Conservation (phyloP, 2,797 vertebrate genomes). For the Sebastes itinus region DNA sequence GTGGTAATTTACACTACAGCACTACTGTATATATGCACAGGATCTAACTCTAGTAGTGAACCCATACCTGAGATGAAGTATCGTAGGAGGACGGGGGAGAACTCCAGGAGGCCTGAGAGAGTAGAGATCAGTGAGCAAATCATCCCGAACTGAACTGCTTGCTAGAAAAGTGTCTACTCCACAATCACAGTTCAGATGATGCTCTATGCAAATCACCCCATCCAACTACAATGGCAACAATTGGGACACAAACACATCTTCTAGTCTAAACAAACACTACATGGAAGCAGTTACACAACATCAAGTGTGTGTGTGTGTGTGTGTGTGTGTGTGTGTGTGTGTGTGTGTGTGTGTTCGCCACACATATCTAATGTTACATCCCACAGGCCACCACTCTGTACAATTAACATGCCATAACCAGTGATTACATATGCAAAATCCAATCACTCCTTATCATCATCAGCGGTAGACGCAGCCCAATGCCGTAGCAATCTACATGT, state of each 20-base stretch:
- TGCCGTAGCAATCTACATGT: conserved; percentile 53
- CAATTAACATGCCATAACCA: conserved; percentile 75
- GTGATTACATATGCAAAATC: conserved; percentile 74
- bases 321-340: neutral
- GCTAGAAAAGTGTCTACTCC: conserved; percentile 12
- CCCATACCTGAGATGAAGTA: conserved; percentile 83
- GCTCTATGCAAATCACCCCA: conserved; percentile 40
- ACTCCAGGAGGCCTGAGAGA: conserved; percentile 80
- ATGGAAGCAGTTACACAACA: conserved; percentile 13
- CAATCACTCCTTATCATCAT: conserved; percentile 71
- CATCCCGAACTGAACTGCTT: conserved; percentile 12
- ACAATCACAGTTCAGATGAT: conserved; percentile 33
- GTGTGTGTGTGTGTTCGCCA: neutral
- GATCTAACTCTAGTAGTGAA: conserved; percentile 42
- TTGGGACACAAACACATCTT: conserved; percentile 42
- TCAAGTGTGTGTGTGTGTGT: neutral
- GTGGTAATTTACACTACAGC: conserved; percentile 21
- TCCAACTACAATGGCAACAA: conserved; percentile 25
- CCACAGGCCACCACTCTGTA: conserved; percentile 58
- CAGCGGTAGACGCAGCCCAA: conserved; percentile 41
- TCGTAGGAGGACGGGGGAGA: conserved; percentile 78
- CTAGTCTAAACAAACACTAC: conserved; percentile 46
- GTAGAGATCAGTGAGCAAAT: conserved; percentile 58
- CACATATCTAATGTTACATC: conserved; percentile 55
- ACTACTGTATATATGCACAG: conserved; percentile 3